Percentiles rank a stretch among this genome's conserved stretches.
Conservation (phyloP, 2,888 invertebrate genomes). For the Gymnoscelis rufifasciata region DNA sequence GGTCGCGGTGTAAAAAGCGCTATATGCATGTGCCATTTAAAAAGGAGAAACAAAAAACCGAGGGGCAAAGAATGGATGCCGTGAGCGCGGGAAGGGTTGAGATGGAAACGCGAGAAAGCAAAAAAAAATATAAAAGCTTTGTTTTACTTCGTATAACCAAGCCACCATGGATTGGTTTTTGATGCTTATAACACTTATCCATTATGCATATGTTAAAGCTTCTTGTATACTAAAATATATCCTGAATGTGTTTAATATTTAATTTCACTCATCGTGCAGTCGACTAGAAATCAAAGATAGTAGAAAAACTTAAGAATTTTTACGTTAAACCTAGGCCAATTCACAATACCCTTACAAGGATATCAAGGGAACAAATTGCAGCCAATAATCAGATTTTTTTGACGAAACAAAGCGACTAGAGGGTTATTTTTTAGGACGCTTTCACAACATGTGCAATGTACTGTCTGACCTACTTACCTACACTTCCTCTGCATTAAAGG, state of each 20-base stretch:
- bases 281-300: too few relatives aligned
- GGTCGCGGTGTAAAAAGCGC: constrained; percentile 60
- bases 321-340: constrained; percentile 41
- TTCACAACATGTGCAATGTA: constrained; percentile 77
- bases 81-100: constrained; percentile 71
- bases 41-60: constrained; percentile 68
- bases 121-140: constrained; percentile 62
- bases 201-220: too few relatives aligned
- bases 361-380: constrained; percentile 70
- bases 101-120: constrained; percentile 51
- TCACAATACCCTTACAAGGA: constrained; percentile 33
- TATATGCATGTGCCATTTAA: constrained; percentile 78
- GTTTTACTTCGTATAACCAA: constrained; percentile 43
- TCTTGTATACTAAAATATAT: too few relatives aligned
- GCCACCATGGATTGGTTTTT: constrained; percentile 34
- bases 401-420: constrained; percentile 67
- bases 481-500: constrained; percentile 74
- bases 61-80: constrained; percentile 70
- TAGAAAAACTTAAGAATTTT: too few relatives aligned
- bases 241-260: too few relatives aligned
- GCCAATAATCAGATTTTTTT: constrained; percentile 72
- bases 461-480: constrained; percentile 73
- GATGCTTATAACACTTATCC: not conserved
- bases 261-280: too few relatives aligned
- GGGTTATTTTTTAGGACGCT: constrained; percentile 71